Evolutionary conservation across 2,888 invertebrate genomes (phyloP).

Genomic region (Sinotaia quadrata): DNA sequence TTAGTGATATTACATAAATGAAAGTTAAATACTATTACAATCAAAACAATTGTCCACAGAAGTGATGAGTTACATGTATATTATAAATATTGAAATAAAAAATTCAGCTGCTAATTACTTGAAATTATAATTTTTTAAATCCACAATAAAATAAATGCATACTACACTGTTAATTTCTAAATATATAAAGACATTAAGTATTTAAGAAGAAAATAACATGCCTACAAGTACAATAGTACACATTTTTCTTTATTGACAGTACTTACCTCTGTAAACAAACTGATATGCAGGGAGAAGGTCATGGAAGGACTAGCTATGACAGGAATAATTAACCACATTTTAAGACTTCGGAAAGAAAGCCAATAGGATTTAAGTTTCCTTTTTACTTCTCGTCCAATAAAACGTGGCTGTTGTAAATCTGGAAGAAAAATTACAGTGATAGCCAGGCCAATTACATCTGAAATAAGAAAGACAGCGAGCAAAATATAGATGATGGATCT

Average conservation of each 20-base stretch:
- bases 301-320: background rate
- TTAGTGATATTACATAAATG: no score
- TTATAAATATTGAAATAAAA: no score
- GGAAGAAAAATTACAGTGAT: slow-evolving; percentile 1
- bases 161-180: no score
- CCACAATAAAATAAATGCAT: no score
- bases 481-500: background rate
- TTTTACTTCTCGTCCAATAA: slow-evolving; percentile 7
- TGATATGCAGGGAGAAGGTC: slow-evolving; percentile 6
- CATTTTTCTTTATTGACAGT: background rate
- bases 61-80: no score
- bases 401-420: slow-evolving; percentile 14
- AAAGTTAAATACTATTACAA: no score
- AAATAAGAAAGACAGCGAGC: slow-evolving; percentile 15
- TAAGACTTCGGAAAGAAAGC: slow-evolving; percentile 7
- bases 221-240: no score
- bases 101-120: no score
- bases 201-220: no score
- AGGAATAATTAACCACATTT: slow-evolving; percentile 9
- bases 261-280: slow-evolving; percentile 22
- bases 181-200: no score
- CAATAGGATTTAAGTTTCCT: slow-evolving; percentile 24
- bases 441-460: slow-evolving; percentile 5
- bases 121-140: no score
- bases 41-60: no score